Conservation (phyloP, 2,113 vertebrate species). For the Mola mola region DNA sequence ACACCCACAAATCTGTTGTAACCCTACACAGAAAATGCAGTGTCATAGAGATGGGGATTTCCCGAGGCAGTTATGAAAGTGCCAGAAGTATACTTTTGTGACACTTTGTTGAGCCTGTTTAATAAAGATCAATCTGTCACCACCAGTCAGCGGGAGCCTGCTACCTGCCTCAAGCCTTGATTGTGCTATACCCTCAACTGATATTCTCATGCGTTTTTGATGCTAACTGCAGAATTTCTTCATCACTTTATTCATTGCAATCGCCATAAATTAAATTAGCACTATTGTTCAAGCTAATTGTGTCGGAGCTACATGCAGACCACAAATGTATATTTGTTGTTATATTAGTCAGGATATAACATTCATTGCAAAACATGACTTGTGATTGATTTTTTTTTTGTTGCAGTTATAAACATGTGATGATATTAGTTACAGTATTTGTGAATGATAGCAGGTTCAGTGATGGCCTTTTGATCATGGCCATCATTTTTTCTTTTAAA, state of each 20-base stretch:
- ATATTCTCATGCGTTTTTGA: neutral
- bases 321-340: too few species aligned
- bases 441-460: neutral
- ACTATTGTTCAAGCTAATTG: constrained; percentile 26
- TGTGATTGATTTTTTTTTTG: constrained; percentile 30
- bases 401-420: too few species aligned
- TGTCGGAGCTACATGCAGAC: neutral
- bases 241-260: constrained; percentile 11
- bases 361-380: neutral
- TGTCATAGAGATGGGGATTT: too few species aligned
- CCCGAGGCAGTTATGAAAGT: too few species aligned
- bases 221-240: constrained; percentile 12
- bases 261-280: constrained; percentile 5
- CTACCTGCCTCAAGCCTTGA: neutral
- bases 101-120: constrained; percentile 10
- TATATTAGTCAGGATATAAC: too few species aligned
- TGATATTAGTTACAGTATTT: constrained; percentile 8
- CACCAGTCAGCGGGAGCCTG: neutral
- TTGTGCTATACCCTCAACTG: neutral
- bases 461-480: neutral
- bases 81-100: too few species aligned
- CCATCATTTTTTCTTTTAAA: constrained; percentile 13
- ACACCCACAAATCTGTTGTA: too few species aligned
- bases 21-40: too few species aligned
- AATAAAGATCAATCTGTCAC: neutral